These are phyloP conservation scores for Microctonus aethiopoides DNA, from an alignment of 2,888 invertebrate species.

Conservation along the genomic window DNA sequence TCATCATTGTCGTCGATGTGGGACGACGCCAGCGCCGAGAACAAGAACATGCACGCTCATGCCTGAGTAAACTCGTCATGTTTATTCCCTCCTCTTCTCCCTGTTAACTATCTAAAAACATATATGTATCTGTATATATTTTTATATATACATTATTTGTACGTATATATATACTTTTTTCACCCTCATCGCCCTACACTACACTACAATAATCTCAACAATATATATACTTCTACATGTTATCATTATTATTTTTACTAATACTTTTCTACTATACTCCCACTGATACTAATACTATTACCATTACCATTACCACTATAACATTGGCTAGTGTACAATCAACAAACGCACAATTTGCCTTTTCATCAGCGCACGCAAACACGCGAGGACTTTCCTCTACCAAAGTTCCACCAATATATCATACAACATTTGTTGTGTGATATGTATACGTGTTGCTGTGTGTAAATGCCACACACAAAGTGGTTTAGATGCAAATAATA, in stretches of 20 bases:
- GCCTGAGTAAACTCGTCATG: conserved; percentile 22
- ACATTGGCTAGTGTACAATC: not conserved
- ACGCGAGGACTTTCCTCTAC: not conserved
- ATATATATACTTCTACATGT: too few relatives aligned
- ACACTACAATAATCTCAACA: too few relatives aligned
- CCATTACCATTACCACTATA: not conserved
- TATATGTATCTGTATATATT: too few relatives aligned
- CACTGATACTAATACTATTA: not conserved
- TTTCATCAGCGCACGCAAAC: not conserved
- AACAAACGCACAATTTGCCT: not conserved
- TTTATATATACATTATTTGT: not conserved
- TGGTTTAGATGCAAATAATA: not conserved
- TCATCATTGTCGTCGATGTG: conserved; percentile 21
- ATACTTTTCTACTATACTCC: not conserved
- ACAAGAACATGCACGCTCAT: conserved; percentile 26
- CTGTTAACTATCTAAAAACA: not conserved
- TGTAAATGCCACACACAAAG: not conserved
- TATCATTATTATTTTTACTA: too few relatives aligned
- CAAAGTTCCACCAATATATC: not conserved
- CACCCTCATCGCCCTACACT: too few relatives aligned
- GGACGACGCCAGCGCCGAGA: conserved; percentile 40
- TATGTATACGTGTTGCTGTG: not conserved
- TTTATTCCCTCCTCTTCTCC: conserved; percentile 29
- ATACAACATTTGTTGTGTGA: too few relatives aligned
- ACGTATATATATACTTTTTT: not conserved